phyloP scores from a whole-genome alignment of 2,113 vertebrate species.

The Psephotus haematonotus region DNA sequence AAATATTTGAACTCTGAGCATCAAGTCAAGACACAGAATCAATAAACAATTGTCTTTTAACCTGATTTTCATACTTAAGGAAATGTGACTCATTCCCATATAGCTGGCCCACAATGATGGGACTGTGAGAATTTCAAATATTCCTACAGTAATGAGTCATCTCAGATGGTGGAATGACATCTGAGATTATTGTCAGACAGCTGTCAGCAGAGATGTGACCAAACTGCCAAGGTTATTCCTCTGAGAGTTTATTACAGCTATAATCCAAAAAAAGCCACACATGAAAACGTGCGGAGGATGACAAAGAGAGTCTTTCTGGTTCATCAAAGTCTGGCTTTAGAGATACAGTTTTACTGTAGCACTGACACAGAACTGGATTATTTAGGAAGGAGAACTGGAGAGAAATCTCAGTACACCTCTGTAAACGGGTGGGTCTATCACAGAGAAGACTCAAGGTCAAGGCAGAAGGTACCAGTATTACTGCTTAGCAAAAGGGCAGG shows the following conservation, averaged over 20 bases:
- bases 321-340: neutral
- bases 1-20: conserved; percentile 23
- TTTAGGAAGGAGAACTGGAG: neutral
- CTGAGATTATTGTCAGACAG: neutral
- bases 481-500: neutral
- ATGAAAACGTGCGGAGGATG: accelerated
- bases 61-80: neutral
- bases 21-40: neutral
- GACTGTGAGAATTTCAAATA: neutral
- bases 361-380: neutral
- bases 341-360: neutral
- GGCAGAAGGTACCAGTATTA: neutral
- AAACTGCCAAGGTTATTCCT: neutral
- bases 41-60: conserved; percentile 5
- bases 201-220: neutral
- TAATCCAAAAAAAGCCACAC: neutral
- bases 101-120: neutral
- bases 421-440: neutral
- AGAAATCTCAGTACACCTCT: neutral
- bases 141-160: neutral
- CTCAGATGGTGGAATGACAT: neutral
- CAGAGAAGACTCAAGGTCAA: neutral
- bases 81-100: neutral
- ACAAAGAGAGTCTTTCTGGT: neutral
- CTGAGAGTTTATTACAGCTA: neutral